Base-by-base conservation (phyloP, 2,113 vertebrate species). In the Phaethornis superciliosus region DNA sequence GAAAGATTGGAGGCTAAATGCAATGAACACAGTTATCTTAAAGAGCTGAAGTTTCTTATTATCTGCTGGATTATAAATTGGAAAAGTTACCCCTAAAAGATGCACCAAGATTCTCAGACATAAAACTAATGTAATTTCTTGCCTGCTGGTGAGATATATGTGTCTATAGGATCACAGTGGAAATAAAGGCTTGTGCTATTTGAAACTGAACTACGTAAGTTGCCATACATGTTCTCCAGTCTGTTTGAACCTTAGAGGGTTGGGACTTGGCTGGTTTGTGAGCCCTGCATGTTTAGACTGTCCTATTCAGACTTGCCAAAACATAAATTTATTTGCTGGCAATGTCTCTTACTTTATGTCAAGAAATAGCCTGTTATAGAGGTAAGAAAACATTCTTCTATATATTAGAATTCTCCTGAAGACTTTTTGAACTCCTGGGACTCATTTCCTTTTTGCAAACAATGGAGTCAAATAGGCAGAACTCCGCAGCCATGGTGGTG, bases 401-500 rank as follows among this genome's bases (percentile, higher is more conserved):
- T 30, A 32, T 46, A 15, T 80, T n/a, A 90, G 55, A 94, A 86
- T 59, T 13, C 21, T 89, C 33, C 74, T 59, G 26, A 81, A 86
- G 56, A 30, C 51, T 76, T 79, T 75, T 60, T 81, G 47, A 94
- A 59, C 81, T 94, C 47, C 37, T 81, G 58, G 47, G 44, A 33
- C 81, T 63, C 28, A 49, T 77, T 92, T 92, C 9, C 14, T 55
- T 80, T 83, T 82, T 70, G 51, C 51, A 83, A 92, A 95, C 83
- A 93, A 56, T 63, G 24, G 35, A 83, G 26, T 90, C 63, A 81
- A 94, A 6, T 80, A 93, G 35, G 37, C 76, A 88, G 37, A 83
- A 28, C 76, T 90, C 91, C 89, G 89, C 59, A 42, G 72, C 46
- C 93, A 93, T 3, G 26, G 32, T 44, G 69, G 79, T 82, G 60